Base-by-base conservation (phyloP, 2,888 invertebrate genomes). In the Hemicrepidius hirtus region DNA sequence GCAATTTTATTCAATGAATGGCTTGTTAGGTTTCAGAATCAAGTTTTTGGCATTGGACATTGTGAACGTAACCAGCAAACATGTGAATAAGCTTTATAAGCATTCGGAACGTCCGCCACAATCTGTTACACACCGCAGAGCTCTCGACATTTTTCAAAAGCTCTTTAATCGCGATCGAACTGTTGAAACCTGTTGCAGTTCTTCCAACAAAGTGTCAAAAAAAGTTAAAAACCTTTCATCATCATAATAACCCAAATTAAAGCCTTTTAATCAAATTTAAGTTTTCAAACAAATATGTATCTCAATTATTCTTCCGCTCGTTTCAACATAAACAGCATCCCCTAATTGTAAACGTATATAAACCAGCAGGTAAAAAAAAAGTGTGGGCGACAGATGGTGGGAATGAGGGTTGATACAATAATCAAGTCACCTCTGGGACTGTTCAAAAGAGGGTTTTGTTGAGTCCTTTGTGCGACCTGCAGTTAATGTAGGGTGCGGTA, bases 81-180 rank as follows among this genome's bases (percentile, higher is more conserved):
- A 83, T 80, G 80, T 80, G 82, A 82, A 82, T 82, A 76, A 81
- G 80, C 77, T 77, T 78, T 78, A 77, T 78, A 78, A 79, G 76
- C 78, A 77, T 71, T 73, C 71, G 67, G 60, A 77, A 72, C 79
- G 82, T 80, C 80, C 77, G 78, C 78, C 76, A 81, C 84, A 85
- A 84, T 85, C 85, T 85, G 85, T 85, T 85, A 83, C 84, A 83
- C 83, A 81, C 83, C 83, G 80, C 83, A 80, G 80, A 82, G 80
- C 82, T 82, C 80, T 80, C 82, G 83, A 83, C 84, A 85, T 85
- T 85, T 86, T 86, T 85, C 85, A 85, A 85, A 85, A 84, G 84
- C 84, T 82, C 84, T 85, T 84, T 85, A 85, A 85, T 85, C 84
- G 85, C 82, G 83, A 85, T 85, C 85, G 85, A 85, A 85, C 85